Base-by-base conservation (phyloP, 2,113 vertebrate genomes). In the Burhinus oedicnemus region DNA sequence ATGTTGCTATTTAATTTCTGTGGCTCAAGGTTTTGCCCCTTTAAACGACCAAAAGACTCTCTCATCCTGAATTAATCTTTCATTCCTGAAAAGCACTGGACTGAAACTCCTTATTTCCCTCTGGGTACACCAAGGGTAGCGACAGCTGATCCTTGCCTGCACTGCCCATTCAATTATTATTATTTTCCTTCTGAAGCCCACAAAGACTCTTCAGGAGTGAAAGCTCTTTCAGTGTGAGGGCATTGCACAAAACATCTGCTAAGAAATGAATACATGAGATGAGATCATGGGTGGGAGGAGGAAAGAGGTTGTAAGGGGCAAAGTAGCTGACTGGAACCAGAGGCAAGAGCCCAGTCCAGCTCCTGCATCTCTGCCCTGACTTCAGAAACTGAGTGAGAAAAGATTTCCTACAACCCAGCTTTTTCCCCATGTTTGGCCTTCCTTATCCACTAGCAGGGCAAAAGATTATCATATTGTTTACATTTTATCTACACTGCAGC, bases 81-180 rank as follows among this genome's bases (percentile, higher is more conserved):
- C 71, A 66, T 90, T 95, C 84, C 77, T 90, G 77, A 91, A 97
- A 95, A 82, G 84, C 82, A 61, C 45, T 66, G 60, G 68, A 51
- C 55, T 95, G 66, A 85, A 87, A 62, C 87, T 51, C 84, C 81
- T 82, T 78, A 78, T 51, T 84, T 94, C 89, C 52, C 74, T 58
- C 77, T 11, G 20, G 66, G 54, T 74, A 74, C 29, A 69, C 49
- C 54, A 44, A 70, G 42, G 45, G 62, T 42, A 86, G 79, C 11
- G n/a, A 88, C 83, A 89, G 83, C 61, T 89, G 89, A 90, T 91
- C 55, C 65, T 29, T 79, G 61, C 62, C 69, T 68, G 54, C 17
- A 25, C 64, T 87, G 57, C 44, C 89, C 77, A 92, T 80, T 55
- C 83, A 55, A 47, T 93, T 96, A 74, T 58, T 69, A 47, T 27